Base-by-base conservation (phyloP, 1,140 invertebrate species). In the Cherax quadricarinatus region DNA sequence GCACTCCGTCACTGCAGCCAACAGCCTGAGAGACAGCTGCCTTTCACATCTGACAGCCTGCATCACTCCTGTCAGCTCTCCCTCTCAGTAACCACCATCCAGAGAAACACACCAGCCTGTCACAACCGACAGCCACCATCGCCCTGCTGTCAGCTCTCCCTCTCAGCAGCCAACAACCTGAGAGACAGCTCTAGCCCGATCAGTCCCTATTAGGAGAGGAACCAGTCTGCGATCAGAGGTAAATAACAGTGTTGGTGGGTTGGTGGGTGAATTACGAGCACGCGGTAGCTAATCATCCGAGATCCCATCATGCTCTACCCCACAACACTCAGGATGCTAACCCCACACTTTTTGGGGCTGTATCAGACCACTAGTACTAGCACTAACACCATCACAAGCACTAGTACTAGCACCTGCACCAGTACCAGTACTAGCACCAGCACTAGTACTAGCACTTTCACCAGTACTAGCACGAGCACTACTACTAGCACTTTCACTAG, bases 161-260 rank as follows among this genome's bases (percentile, higher is more conserved):
- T 24, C 70, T 75, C 70, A n/a, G 5, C 30, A n/a, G 81, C 81
- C 81, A 83, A 83, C 81, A 83, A 30, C 81, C 81, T 83, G 81
- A 83, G 51, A 83, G 81, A 83, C 81, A 83, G 81, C 24, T 57
- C 49, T 14, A n/a, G 24, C 51, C 30, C 81, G 81, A 83, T 83
- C 81, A 83, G n/a, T 10, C 81, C 81, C 49, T 83, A 83, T 83
- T 83, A 83, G 49, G 81, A 7, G n/a, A 83, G 51, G n/a, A 57
- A 83, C 81, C 57, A 83, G 81, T 18, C 51, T 53, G 21, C 49
- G 81, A 83, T 83, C 70, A 24, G n/a, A 75, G 12, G 24, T 5
- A 75, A 75, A 75, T 75, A 24, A 75, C 24, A 75, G 70, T 10
- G 70, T 75, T 7, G 14, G 24, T 5, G 12, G n/a, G n/a, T 24